Evolutionary conservation across 2,888 invertebrate genomes (phyloP).

Genomic region (Eilema griseolum): DNA sequence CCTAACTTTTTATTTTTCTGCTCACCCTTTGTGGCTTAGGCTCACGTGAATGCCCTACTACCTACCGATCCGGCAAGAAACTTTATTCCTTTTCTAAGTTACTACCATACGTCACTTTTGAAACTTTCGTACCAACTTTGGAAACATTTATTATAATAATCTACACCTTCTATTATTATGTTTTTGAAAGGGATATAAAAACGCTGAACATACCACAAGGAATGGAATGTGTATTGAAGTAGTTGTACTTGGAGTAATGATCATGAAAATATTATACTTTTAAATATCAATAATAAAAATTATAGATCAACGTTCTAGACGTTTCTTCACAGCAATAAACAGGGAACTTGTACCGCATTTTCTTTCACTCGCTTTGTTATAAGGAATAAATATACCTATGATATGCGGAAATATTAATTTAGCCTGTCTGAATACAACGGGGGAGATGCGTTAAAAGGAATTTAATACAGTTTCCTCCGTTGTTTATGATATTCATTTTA

Average conservation of each 20-base stretch:
- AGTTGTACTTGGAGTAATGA: background rate
- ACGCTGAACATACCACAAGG: background rate
- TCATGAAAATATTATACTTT: background rate
- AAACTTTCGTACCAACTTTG: slow-evolving; percentile 63
- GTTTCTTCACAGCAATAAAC: background rate
- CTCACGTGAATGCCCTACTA: slow-evolving; percentile 80
- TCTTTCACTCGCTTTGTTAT: background rate
- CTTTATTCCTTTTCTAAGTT: slow-evolving; percentile 55
- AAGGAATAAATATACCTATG: background rate
- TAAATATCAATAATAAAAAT: background rate
- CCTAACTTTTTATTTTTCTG: slow-evolving; percentile 84
- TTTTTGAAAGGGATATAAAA: background rate
- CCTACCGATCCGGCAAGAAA: slow-evolving; percentile 60
- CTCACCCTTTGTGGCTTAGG: slow-evolving; percentile 83
- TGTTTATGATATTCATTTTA: background rate
- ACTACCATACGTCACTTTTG: slow-evolving; percentile 59
- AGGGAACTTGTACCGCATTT: background rate
- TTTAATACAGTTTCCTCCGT: background rate
- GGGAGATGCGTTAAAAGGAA: background rate
- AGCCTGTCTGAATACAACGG: background rate
- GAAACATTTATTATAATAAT: slow-evolving; percentile 3
- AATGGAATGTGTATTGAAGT: background rate
- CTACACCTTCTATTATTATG: background rate
- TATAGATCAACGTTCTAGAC: slow-evolving; percentile 10
- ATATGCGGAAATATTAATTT: background rate